Evolutionary conservation across 2,888 invertebrate genomes (phyloP).

Genomic region (Callosobruchus maculatus): DNA sequence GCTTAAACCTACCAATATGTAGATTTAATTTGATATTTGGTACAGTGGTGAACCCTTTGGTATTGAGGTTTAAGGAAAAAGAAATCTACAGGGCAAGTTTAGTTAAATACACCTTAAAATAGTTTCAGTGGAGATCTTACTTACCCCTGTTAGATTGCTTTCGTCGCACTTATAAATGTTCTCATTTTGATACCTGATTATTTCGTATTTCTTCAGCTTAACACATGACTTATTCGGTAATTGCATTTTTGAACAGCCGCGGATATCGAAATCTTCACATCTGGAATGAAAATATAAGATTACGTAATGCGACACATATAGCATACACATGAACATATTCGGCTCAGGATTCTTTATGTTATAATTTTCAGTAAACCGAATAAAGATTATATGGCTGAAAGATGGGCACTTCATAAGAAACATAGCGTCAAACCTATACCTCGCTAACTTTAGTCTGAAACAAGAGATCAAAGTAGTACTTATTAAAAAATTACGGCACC

Average conservation of each 20-base stretch:
- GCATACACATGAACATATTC: neutral
- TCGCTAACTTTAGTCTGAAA: too few species aligned
- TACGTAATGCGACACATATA: neutral
- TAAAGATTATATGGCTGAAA: neutral
- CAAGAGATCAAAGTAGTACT: too few species aligned
- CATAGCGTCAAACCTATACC: too few species aligned
- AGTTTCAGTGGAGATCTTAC: too few species aligned
- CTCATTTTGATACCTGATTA: constrained; percentile 24
- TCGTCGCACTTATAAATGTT: constrained; percentile 22
- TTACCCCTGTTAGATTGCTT: neutral
- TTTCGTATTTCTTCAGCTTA: constrained; percentile 26
- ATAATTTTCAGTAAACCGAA: neutral
- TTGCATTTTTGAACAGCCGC: constrained; percentile 22
- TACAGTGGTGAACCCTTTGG: too few species aligned
- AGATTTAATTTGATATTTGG: too few species aligned
- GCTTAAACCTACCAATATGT: too few species aligned
- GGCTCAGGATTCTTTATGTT: neutral
- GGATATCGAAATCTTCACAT: constrained; percentile 24
- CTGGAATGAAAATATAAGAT: constrained; percentile 15
- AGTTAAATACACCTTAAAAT: too few species aligned
- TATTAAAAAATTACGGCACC: too few species aligned
- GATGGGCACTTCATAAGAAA: too few species aligned
- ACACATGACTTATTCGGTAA: constrained; percentile 16
- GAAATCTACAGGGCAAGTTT: too few species aligned
- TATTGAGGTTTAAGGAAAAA: too few species aligned